A percentile compares a stretch with the other conserved stretches of the same genome.
phyloP scores from a whole-genome alignment of 1,140 invertebrate genomes.

The Zaprionus davidi region DNA sequence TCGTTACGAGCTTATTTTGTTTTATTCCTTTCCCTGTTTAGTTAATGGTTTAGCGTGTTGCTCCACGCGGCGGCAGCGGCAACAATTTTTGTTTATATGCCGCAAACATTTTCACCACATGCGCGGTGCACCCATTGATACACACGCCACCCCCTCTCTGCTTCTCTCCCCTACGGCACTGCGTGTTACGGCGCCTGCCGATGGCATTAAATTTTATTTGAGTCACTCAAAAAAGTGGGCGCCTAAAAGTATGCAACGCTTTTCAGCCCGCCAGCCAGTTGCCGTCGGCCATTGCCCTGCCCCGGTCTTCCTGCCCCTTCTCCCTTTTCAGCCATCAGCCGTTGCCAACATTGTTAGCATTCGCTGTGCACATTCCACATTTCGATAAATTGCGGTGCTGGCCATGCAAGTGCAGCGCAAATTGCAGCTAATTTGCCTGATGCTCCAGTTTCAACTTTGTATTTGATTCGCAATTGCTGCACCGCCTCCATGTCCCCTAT shows the following conservation, averaged over 20 bases:
- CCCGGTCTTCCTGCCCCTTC: not conserved
- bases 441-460: conserved; percentile 51
- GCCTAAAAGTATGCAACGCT: conserved; percentile 55
- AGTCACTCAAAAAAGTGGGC: conserved; percentile 59
- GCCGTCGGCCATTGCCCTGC: conserved; percentile 2
- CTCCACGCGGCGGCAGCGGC: conserved; percentile 54
- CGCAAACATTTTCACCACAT: conserved; percentile 75
- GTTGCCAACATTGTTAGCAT: conserved; percentile 58
- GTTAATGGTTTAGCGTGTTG: conserved; percentile 80
- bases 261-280: conserved; percentile 22
- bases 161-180: not conserved
- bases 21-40: conserved; percentile 74
- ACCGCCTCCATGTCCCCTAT: not conserved
- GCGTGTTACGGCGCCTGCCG: conserved; percentile 45
- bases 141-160: not conserved
- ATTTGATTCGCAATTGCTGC: conserved; percentile 22
- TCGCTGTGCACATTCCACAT: conserved; percentile 62
- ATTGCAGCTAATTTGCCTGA: conserved; percentile 75
- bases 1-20: conserved; percentile 45
- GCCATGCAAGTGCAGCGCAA: conserved; percentile 65
- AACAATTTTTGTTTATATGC: conserved; percentile 79
- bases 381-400: conserved; percentile 68
- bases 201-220: conserved; percentile 79
- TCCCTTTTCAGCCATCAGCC: conserved; percentile 6
- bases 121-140: conserved; percentile 6